Conservation (phyloP, 2,797 vertebrate genomes). For the Pogoniulus pusillus region DNA sequence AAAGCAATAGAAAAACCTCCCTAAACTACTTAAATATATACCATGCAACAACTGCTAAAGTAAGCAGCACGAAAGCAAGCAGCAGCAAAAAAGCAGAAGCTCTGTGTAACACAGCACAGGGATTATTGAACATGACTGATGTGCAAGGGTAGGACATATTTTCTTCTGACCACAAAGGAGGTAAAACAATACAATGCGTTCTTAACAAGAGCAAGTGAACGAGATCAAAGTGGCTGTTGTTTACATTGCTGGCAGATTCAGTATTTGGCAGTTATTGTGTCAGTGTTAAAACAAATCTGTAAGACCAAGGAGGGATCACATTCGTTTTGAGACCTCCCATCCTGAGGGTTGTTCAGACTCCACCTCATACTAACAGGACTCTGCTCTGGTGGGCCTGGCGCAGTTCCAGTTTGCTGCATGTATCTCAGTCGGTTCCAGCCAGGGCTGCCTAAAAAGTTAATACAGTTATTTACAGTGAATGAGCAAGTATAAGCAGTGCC, state of each 20-base stretch:
- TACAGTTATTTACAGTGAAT: constrained; percentile 54
- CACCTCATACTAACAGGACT: constrained; percentile 42
- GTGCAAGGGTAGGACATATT: constrained; percentile 27
- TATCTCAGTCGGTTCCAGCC: constrained; percentile 25
- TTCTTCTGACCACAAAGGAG: constrained; percentile 33
- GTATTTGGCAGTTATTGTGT: constrained; percentile 43
- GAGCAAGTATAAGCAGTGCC: constrained; percentile 37
- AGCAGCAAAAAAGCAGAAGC: constrained; percentile 12
- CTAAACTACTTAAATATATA: not conserved
- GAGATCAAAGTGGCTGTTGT: constrained; percentile 55
- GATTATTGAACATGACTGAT: constrained; percentile 32
- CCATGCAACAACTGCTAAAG: not conserved
- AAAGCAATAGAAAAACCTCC: not conserved
- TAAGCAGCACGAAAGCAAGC: not conserved
- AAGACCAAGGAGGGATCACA: constrained; percentile 24
- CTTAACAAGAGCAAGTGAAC: constrained; percentile 34
- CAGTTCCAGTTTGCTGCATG: constrained; percentile 27
- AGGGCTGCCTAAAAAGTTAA: constrained; percentile 51
- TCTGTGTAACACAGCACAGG: not conserved
- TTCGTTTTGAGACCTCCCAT: constrained; percentile 29
- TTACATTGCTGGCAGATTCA: constrained; percentile 48
- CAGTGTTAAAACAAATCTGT: constrained; percentile 36
- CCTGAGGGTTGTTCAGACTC: constrained; percentile 14
- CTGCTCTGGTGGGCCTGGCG: constrained; percentile 39
- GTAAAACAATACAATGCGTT: constrained; percentile 29